Percentiles rank a stretch among this genome's conserved stretches.
Conservation (phyloP, 2,113 vertebrate genomes). For the Mesocricetus auratus region DNA sequence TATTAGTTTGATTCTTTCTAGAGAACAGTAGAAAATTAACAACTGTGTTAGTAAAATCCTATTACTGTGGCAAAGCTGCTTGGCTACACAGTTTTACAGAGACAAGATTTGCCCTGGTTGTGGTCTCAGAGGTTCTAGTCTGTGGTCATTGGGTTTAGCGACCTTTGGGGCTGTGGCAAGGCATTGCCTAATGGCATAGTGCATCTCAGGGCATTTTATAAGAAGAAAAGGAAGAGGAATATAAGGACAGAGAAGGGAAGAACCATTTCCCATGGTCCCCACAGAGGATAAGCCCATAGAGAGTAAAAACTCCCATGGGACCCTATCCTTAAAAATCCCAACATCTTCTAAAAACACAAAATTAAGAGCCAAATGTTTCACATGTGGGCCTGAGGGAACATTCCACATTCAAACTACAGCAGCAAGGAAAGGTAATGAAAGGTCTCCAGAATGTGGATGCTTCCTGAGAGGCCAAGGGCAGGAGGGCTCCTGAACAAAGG, state of each 20-base stretch:
- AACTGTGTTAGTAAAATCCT: background rate
- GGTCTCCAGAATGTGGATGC: background rate
- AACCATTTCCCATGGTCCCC: too few species aligned
- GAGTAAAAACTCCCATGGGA: too few species aligned
- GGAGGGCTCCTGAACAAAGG: rapidly evolving
- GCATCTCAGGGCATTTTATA: background rate
- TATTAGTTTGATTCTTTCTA: constrained; percentile 1
- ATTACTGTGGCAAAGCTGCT: background rate
- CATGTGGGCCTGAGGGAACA: background rate
- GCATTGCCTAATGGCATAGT: background rate
- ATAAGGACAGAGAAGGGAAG: background rate
- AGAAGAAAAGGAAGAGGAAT: background rate
- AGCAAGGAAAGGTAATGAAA: background rate
- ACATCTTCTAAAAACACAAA: background rate
- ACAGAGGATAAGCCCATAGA: too few species aligned
- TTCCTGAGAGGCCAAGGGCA: background rate
- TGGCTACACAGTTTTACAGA: background rate
- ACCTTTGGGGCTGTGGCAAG: background rate
- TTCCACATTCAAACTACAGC: background rate
- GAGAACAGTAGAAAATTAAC: background rate
- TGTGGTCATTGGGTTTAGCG: background rate
- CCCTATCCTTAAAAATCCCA: background rate
- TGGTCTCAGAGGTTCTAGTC: background rate
- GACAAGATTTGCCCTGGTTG: background rate
- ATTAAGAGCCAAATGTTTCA: too few species aligned